Evolutionary conservation across 2,888 invertebrate genomes (phyloP).

Genomic region (Pimpla rufipes): DNA sequence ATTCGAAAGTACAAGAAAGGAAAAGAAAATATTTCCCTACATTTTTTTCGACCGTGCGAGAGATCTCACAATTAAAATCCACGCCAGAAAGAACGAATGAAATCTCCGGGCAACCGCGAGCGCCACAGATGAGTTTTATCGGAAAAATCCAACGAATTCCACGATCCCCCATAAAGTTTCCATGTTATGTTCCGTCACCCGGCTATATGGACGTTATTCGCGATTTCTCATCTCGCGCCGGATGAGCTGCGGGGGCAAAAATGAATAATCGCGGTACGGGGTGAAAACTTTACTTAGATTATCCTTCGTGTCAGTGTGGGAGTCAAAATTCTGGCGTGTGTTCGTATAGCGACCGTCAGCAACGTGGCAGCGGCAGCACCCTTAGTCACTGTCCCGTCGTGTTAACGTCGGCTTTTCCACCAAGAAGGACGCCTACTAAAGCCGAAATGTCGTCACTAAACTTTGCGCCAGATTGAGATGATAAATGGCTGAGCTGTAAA

Average conservation of each 20-base stretch:
- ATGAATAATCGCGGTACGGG: conserved; percentile 12
- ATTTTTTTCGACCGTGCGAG: no score
- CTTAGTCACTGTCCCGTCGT: conserved; percentile 36
- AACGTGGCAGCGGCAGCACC: neutral
- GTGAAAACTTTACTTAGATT: neutral
- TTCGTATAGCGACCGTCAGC: neutral
- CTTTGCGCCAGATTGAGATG: conserved; percentile 46
- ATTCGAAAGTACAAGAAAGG: no score
- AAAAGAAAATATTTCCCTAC: no score
- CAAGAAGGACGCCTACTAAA: conserved; percentile 36
- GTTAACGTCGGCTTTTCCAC: conserved; percentile 5
- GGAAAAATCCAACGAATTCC: neutral
- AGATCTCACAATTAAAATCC: no score
- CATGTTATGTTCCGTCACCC: neutral
- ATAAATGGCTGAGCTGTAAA: conserved; percentile 33
- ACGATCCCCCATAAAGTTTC: neutral
- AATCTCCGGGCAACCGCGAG: no score
- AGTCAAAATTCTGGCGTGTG: conserved; percentile 14
- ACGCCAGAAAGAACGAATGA: no score
- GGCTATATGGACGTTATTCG: neutral
- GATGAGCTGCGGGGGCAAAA: neutral
- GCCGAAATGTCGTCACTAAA: conserved; percentile 49
- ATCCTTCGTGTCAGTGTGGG: neutral
- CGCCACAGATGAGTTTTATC: no score
- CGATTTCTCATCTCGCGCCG: neutral